A percentile compares a stretch with the other conserved stretches of the same genome.
Evolutionary conservation across 2,888 invertebrate genomes (phyloP).

Genomic region (Thyatira batis): DNA sequence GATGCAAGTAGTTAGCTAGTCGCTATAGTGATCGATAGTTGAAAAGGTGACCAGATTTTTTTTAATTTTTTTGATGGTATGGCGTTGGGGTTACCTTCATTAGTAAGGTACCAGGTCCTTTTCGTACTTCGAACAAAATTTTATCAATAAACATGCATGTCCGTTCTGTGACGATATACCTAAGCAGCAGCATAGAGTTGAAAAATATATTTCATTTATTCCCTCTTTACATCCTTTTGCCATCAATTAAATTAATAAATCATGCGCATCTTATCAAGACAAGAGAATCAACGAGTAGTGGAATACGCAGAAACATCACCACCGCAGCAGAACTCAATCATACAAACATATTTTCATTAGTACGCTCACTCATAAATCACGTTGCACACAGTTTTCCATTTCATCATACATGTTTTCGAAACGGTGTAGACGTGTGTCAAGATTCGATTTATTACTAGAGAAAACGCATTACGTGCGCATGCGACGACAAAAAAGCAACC

Average conservation of each 20-base stretch:
- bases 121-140: too few relatives aligned
- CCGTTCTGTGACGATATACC: too few relatives aligned
- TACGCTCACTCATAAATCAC: background rate
- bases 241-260: background rate
- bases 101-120: too few relatives aligned
- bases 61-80: too few relatives aligned
- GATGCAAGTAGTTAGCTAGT: too few relatives aligned
- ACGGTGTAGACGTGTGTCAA: background rate
- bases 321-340: background rate
- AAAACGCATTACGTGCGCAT: background rate
- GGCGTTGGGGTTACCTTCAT: too few relatives aligned
- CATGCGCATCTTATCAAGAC: background rate
- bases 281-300: background rate
- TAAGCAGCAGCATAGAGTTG: too few relatives aligned
- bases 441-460: background rate
- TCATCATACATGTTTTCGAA: background rate
- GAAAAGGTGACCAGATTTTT: too few relatives aligned
- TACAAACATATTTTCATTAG: background rate
- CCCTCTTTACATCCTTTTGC: background rate
- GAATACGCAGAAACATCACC: background rate
- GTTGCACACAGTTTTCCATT: conserved; percentile 1
- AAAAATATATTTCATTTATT: too few relatives aligned
- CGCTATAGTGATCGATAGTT: too few relatives aligned
- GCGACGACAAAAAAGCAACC: background rate
- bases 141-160: too few relatives aligned